Percentiles rank a stretch among this genome's conserved stretches.
Evolutionary conservation across 2,113 vertebrate species (phyloP).

Genomic region (Orthonyx spaldingii): DNA sequence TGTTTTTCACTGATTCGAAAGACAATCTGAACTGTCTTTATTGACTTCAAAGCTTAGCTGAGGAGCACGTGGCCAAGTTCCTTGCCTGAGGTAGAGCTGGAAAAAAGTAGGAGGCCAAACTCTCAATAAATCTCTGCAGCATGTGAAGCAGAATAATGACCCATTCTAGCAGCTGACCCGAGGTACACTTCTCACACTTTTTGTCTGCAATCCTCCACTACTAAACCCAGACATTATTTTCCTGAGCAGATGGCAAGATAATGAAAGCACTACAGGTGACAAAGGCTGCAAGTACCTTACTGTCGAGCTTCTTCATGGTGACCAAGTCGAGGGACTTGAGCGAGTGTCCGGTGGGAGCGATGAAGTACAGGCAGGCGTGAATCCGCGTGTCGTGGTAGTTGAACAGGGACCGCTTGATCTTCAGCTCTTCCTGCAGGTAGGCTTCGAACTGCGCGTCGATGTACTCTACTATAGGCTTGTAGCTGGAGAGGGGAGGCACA

Average conservation of each 20-base stretch:
- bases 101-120: not conserved
- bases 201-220: not conserved
- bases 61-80: not conserved
- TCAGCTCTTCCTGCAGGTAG: constrained; percentile 81
- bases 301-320: constrained; percentile 85
- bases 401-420: constrained; percentile 80
- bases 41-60: not conserved
- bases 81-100: rapidly evolving
- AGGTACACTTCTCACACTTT: not conserved
- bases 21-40: not conserved
- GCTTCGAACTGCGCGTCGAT: constrained; percentile 82
- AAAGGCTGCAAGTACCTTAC: constrained; percentile 70
- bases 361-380: constrained; percentile 81
- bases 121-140: not conserved
- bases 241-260: not conserved
- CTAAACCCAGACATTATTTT: not conserved
- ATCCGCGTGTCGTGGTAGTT: constrained; percentile 80
- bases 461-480: constrained; percentile 82
- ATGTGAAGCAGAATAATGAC: not conserved
- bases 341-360: constrained; percentile 78
- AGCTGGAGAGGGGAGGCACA: constrained; percentile 46
- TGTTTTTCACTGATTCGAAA: not conserved
- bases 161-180: not conserved
- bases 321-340: constrained; percentile 82
- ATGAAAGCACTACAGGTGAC: not conserved